Evolutionary conservation across 2,888 invertebrate genomes (phyloP).

Genomic region (Anaspis maculata): DNA sequence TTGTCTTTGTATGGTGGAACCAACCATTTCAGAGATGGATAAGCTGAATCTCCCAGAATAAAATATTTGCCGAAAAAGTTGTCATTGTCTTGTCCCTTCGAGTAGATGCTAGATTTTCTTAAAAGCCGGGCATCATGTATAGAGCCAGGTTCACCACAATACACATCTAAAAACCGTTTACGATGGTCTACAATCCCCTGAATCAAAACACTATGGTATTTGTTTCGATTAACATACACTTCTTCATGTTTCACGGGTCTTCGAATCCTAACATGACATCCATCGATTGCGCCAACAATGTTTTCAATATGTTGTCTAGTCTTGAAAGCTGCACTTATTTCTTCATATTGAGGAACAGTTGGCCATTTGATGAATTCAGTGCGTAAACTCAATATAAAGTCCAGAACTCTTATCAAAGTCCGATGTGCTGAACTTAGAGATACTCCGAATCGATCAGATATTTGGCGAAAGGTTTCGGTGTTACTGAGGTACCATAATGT

Average conservation of each 20-base stretch:
- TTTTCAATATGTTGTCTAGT: slow-evolving; percentile 4
- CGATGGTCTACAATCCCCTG: slow-evolving; percentile 12
- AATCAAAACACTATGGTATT: slow-evolving; percentile 11
- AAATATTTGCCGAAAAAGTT: slow-evolving; percentile 5
- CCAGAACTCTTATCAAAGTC: not conserved
- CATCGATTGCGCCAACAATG: slow-evolving; percentile 14
- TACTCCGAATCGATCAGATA: slow-evolving; percentile 7
- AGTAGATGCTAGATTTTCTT: slow-evolving; percentile 15
- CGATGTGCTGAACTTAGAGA: slow-evolving; percentile 7
- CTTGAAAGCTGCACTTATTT: slow-evolving; percentile 3
- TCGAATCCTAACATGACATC: slow-evolving; percentile 11
- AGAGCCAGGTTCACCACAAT: slow-evolving; percentile 15
- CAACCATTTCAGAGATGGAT: slow-evolving; percentile 14
- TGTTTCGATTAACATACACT: slow-evolving; percentile 15
- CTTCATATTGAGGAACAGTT: too few relatives aligned
- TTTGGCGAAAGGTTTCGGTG: slow-evolving; percentile 9
- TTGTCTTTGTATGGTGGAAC: slow-evolving; percentile 17
- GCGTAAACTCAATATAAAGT: not conserved
- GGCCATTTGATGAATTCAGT: not conserved
- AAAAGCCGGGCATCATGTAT: slow-evolving; percentile 19
- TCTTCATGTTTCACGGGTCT: slow-evolving; percentile 9
- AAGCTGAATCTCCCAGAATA: slow-evolving; percentile 16
- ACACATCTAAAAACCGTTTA: slow-evolving; percentile 12
- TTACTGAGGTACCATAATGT: slow-evolving; percentile 10
- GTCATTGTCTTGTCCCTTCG: slow-evolving; percentile 2